Evolutionary conservation across 2,888 invertebrate species (phyloP), one percentile per base, ranked within the genome.

Genomic region (Lepeophtheirus nordmannii): DNA sequence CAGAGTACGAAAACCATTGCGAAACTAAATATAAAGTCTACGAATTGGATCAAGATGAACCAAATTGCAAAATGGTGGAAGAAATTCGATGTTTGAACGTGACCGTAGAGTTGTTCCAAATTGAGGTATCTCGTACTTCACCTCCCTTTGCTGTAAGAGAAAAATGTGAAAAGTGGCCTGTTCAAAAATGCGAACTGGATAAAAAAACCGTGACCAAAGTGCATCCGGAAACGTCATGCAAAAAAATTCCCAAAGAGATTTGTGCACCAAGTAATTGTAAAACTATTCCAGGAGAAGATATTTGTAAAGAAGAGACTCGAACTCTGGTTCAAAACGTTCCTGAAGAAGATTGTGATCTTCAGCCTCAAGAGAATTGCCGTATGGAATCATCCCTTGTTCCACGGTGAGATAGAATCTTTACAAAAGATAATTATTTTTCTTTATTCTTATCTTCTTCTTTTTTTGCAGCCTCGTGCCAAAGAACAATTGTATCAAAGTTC

Each of bases 1-100:
- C 30, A 2, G 30, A 30, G 30, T 30, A 30, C 30, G 30, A 30
- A 30, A 30, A 30, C 30, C 7, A 30, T 30, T 30, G 30, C 7
- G 30, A 30, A 30, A 30, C 30, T 7, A 30, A 23, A 22, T 58
- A 58, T 10, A 14, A 20, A 5, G 58, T 22, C 22, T 23, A 58
- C 58, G 58, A 58, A 22, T 8, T 58, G 14, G 58, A 58, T 8
- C 58, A 58, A 23, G 58, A 58, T 20, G 58, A 58, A 58, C 58
- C 58, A 12, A 23, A 22, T 2, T 58, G 58, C 23, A 2, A 58
- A 23, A 58, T 58, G 58, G 58, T 58, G 14, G 23, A 14, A 5
- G 58, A 58, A 22, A 10, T 20, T 22, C n/a, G 22, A 17, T 58
- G 58, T 23, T 22, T 22, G 14, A 23, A 23, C 14, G 58, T 58